Base-by-base conservation (phyloP, 2,113 vertebrate species). In the Lathamus discolor region DNA sequence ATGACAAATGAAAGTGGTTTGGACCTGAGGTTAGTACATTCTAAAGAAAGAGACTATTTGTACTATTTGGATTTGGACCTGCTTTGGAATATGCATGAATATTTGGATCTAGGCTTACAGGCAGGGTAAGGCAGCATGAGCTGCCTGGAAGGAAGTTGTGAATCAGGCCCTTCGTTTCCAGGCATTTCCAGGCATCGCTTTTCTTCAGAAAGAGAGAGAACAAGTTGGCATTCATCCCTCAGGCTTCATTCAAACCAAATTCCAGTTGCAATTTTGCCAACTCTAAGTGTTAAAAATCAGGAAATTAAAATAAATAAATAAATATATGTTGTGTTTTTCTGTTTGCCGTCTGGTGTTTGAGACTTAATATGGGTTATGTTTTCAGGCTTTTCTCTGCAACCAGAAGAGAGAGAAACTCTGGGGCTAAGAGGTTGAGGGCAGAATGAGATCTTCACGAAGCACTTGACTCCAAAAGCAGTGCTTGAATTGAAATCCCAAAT, bases 231-330 rank as follows among this genome's bases (percentile, higher is more conserved):
- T 92, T 93, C 77, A 69, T 88, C 86, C 95, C 57, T 84, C 54
- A 84, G 73, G 86, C 95, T 93, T 96, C 93, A 95, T 96, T 96
- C 95, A 97, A 95, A 96, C 86, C 83, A 75, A 95, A 95, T 95
- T 97, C 86, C 93, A 95, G 52, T 86, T 91, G 83, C 88, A 93
- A 52, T 93, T 86, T 82, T 97, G 96, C 95, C 95, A 96, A 92
- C 39, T 69, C 73, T 24, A 90, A 79, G 80, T 92, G 95, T 68
- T 95, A 93, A 94, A 96, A 96, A 93, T 84, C 88, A 92, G 77
- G 74, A 95, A 70, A 91, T 64, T 93, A 15, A 78, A 74, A 78
- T 72, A 78, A 95, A 84, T 55, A 6, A 70, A 70, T 7, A 83
- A 92, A 88, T 7, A 86, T 73, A 69, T 10, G 33, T 83, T 94